Evolutionary conservation across 92 coral and sea anemone genomes (phyloP).

Genomic region (Metridium senile): DNA sequence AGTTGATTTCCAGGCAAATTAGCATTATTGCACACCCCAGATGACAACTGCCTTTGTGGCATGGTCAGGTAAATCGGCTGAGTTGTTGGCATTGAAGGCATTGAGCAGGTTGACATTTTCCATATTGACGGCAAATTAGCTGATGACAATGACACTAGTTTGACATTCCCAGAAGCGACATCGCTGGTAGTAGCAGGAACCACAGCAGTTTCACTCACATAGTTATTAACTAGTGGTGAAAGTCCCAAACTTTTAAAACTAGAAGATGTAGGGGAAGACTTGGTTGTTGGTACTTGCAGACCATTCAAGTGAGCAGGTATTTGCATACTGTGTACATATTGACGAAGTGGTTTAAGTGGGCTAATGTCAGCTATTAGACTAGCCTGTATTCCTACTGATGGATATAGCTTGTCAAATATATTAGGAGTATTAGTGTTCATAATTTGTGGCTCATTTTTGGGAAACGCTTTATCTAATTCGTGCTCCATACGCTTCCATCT

Average conservation of each 20-base stretch:
- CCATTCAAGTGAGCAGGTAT: slow-evolving; percentile 45
- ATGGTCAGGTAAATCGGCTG: slow-evolving; percentile 47
- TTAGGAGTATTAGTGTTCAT: slow-evolving; percentile 57
- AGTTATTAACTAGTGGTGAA: slow-evolving; percentile 12
- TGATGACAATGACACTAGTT: slow-evolving; percentile 26
- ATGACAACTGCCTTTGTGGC: slow-evolving; percentile 26
- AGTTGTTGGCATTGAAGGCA: slow-evolving; percentile 58
- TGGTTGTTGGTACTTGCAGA: too few species aligned
- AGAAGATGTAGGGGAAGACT: slow-evolving; percentile 38
- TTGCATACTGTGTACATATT: slow-evolving; percentile 46
- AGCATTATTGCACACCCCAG: slow-evolving; percentile 9
- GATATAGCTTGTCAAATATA: slow-evolving; percentile 50
- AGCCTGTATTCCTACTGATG: slow-evolving; percentile 86
- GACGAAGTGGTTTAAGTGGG: slow-evolving; percentile 80
- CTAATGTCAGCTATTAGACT: slow-evolving; percentile 82
- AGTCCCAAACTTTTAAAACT: slow-evolving; percentile 35
- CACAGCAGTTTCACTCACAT: neutral
- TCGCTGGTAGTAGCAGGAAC: neutral
- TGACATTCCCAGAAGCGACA: neutral
- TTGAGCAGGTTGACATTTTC: slow-evolving; percentile 48
- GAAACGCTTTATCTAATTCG: slow-evolving; percentile 77
- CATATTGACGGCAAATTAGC: slow-evolving; percentile 38
- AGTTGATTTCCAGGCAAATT: too few species aligned
- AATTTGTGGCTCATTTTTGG: slow-evolving; percentile 35
- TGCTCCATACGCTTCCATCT: slow-evolving; percentile 82